Conservation (phyloP, 2,113 vertebrate species). For the Pollachius pollachius region DNA sequence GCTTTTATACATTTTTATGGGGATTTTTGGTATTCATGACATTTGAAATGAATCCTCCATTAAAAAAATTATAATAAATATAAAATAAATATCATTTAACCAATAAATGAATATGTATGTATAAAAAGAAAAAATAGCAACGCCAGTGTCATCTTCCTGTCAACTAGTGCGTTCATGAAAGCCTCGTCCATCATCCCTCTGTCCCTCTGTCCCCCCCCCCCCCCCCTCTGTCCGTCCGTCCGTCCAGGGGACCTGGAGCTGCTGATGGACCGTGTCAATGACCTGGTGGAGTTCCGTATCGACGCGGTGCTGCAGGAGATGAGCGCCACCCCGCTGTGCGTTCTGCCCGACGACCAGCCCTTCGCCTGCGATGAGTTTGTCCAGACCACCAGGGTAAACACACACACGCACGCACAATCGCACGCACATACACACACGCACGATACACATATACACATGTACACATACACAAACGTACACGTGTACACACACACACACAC, state of each 20-base stretch:
- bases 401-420: not conserved
- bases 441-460: too few relatives aligned
- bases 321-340: conserved; percentile 75
- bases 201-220: not conserved
- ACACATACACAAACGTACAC: too few relatives aligned
- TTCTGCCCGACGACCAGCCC: conserved; percentile 82
- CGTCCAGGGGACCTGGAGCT: conserved; percentile 80
- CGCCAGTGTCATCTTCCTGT: conserved; percentile 9
- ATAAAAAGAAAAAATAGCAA: not conserved
- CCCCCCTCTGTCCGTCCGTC: too few relatives aligned
- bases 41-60: too few relatives aligned
- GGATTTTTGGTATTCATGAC: too few relatives aligned
- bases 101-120: too few relatives aligned
- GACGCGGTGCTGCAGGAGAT: conserved; percentile 85
- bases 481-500: too few relatives aligned
- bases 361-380: conserved; percentile 86
- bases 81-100: too few relatives aligned
- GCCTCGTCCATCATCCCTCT: not conserved
- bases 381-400: conserved; percentile 73
- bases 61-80: too few relatives aligned
- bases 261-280: conserved; percentile 80
- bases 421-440: not conserved
- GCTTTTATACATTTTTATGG: too few relatives aligned
- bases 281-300: conserved; percentile 88
- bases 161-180: not conserved